These are phyloP conservation scores for Stomatorhinus ivindoensis DNA, from an alignment of 2,113 vertebrate genomes.

Conservation along the genomic window DNA sequence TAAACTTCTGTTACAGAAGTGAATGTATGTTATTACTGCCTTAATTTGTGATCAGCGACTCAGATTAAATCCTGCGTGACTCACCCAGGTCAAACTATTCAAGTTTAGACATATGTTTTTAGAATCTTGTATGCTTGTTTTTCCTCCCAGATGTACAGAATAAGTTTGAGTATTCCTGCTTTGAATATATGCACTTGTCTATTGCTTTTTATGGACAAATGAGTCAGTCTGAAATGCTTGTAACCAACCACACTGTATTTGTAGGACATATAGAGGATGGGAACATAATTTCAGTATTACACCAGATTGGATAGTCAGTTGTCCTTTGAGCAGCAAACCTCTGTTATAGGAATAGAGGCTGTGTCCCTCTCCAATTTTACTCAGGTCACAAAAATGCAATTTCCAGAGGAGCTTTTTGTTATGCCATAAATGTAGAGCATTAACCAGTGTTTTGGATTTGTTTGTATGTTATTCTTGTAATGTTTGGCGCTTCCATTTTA, in stretches of 20 bases:
- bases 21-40: slow-evolving; percentile 40
- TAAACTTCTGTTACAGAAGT: slow-evolving; percentile 33
- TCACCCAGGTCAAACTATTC: neutral
- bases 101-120: neutral
- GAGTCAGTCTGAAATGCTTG: neutral
- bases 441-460: neutral
- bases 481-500: neutral
- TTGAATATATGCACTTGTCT: neutral
- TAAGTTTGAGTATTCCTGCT: neutral
- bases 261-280: neutral
- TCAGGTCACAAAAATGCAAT: neutral
- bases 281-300: neutral
- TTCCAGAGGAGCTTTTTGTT: neutral
- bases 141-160: neutral
- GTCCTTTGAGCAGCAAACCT: neutral
- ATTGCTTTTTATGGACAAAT: neutral
- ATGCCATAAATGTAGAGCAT: neutral
- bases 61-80: slow-evolving; percentile 41
- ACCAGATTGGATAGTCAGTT: neutral
- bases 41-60: slow-evolving; percentile 47
- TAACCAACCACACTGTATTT: neutral
- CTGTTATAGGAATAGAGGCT: neutral
- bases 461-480: neutral
- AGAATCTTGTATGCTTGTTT: neutral
- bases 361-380: neutral